Evolutionary conservation across 2,113 vertebrate species (phyloP).

Genomic region (Helogale parvula): DNA sequence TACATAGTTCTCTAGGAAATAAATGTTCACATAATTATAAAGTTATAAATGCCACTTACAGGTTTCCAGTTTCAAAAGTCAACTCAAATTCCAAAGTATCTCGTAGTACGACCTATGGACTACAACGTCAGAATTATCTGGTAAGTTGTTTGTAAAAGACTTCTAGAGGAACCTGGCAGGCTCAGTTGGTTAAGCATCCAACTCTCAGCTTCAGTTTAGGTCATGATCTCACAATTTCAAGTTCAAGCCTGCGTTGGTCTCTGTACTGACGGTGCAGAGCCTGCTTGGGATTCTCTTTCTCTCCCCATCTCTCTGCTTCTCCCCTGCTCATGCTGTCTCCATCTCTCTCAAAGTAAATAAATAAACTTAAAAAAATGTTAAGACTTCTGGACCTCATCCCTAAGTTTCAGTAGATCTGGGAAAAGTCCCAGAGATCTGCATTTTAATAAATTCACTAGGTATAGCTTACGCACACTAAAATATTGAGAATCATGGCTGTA

Average conservation of each 20-base stretch:
- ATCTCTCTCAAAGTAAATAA: no score
- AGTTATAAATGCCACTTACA: not conserved
- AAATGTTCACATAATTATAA: not conserved
- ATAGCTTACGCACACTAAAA: not conserved
- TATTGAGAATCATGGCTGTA: not conserved
- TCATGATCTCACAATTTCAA: no score
- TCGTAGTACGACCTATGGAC: not conserved
- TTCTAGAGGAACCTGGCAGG: not conserved
- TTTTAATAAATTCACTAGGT: not conserved
- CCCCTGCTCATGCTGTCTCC: no score
- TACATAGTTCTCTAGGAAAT: not conserved
- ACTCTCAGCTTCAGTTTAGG: no score
- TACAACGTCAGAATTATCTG: constrained; percentile 36
- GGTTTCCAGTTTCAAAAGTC: constrained; percentile 42
- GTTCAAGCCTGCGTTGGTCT: no score
- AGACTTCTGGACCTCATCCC: not conserved
- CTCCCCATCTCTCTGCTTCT: no score
- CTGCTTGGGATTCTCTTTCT: no score
- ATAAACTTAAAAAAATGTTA: not conserved
- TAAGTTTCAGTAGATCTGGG: not conserved
- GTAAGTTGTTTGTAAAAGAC: constrained; percentile 20
- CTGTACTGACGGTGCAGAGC: no score
- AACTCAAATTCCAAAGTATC: constrained; percentile 11
- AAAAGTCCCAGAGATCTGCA: not conserved
- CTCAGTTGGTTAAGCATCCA: no score